Percentiles rank a stretch among this genome's conserved stretches.
Evolutionary conservation across 2,797 vertebrate genomes (phyloP).

Genomic region (Macrochelys suwanniensis): DNA sequence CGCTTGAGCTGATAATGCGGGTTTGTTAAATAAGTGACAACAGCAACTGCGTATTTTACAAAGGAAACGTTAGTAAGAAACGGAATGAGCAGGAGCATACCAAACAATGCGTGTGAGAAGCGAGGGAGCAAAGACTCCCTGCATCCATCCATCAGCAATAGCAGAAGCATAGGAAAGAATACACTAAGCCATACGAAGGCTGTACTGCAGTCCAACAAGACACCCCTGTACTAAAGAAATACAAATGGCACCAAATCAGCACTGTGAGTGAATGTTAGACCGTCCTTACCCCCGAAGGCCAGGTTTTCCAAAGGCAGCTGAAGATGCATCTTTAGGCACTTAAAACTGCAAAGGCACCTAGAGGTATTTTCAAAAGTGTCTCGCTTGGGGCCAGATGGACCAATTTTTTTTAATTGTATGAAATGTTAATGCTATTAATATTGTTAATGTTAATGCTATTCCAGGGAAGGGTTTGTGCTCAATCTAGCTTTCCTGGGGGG

Average conservation of each 20-base stretch:
- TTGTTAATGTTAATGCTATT: background rate
- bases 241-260: too few species aligned
- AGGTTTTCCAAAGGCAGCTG: too few species aligned
- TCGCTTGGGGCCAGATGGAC: background rate
- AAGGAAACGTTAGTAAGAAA: slow-evolving; percentile 12
- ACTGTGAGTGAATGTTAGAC: too few species aligned
- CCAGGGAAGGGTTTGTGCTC: background rate
- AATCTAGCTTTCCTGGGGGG: background rate
- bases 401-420: too few species aligned
- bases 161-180: background rate
- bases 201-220: too few species aligned
- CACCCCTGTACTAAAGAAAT: too few species aligned
- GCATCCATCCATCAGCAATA: accelerated
- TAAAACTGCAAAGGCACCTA: too few species aligned
- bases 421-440: too few species aligned
- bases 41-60: slow-evolving; percentile 66
- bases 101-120: background rate
- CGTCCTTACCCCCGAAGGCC: too few species aligned
- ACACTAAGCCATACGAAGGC: too few species aligned
- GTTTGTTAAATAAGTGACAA: slow-evolving; percentile 64
- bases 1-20: slow-evolving; percentile 43
- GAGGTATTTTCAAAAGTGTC: too few species aligned
- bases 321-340: too few species aligned
- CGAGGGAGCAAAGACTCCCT: accelerated
- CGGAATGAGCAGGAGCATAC: background rate